Conservation (phyloP, 2,888 invertebrate species). For the Philopedon plagiatum region DNA sequence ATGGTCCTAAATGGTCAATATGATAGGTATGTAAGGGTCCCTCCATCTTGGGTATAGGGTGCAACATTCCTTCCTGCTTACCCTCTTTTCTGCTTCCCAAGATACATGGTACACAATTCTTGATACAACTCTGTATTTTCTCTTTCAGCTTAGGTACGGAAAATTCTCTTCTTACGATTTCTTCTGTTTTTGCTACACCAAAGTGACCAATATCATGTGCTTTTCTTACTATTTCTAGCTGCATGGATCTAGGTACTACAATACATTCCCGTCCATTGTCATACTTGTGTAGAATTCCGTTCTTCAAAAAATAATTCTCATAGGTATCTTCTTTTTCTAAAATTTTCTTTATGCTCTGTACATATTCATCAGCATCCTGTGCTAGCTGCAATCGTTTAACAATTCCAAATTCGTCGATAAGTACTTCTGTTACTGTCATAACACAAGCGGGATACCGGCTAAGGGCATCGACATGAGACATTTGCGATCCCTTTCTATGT, state of each 20-base stretch:
- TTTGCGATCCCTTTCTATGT: conserved; percentile 54
- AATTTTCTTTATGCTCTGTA: conserved; percentile 53
- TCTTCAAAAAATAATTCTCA: not conserved
- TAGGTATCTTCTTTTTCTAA: too few relatives aligned
- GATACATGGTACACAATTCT: conserved; percentile 57
- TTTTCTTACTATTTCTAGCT: conserved; percentile 61
- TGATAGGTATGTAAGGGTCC: conserved; percentile 56
- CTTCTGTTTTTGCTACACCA: conserved; percentile 52
- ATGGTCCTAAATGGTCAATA: conserved; percentile 57
- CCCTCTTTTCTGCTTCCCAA: conserved; percentile 56
- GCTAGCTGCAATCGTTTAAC: conserved; percentile 24
- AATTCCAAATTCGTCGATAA: conserved; percentile 28
- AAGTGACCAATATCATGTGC: conserved; percentile 63
- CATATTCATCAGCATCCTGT: conserved; percentile 52
- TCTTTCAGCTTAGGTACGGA: conserved; percentile 52
- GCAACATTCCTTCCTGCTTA: conserved; percentile 55
- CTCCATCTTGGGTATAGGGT: conserved; percentile 53
- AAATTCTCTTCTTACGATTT: conserved; percentile 49
- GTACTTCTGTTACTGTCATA: too few relatives aligned
- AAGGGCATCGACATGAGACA: conserved; percentile 21
- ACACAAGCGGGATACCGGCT: conserved; percentile 7
- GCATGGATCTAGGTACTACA: conserved; percentile 61
- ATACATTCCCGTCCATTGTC: conserved; percentile 45
- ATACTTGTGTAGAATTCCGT: too few relatives aligned
- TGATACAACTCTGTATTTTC: conserved; percentile 51